Base-by-base conservation (phyloP, 1,140 invertebrate species). In the Penaeus chinensis region DNA sequence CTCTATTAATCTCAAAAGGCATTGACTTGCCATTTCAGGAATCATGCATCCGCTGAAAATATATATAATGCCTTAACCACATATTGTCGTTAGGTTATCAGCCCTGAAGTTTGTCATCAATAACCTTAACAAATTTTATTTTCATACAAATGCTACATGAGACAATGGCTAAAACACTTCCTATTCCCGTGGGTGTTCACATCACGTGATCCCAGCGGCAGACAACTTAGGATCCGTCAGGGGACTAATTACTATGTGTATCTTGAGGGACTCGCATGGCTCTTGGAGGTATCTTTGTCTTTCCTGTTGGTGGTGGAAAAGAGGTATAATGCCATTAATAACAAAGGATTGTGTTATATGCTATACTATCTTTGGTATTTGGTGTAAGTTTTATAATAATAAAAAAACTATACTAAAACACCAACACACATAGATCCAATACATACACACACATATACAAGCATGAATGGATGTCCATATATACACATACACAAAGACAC, bases 231-330 rank as follows among this genome's bases (percentile, higher is more conserved):
- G 89, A 24, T 89, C 89, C 27, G 87, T 86, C 3, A 90, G 88
- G 37, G 89, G 89, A 71, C 89, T 89, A 66, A 90, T 90, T 37
- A 90, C 89, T 37, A 90, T 88, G 54, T 90, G 89, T 37, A 90
- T 81, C 83, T 90, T 90, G 66, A 90, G 85, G 19, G 89, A 89
- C 47, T 88, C 87, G 37, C 87, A 90, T 1, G 89, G 89, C n/a
- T 86, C 85, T 61, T 84, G 85, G 0, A 90, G 82, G 71, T 90
- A 90, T 77, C 88, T 83, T 32, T 85, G 84, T 32, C 84, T 82
- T 84, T 86, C 87, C 89, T 90, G 87, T 32, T 61, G 77, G 32
- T 37, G 37, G 69, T 74, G 10, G 24, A 74, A 27, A 16, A 16
- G 18, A 1, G 69, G 11, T 16, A 74, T 27, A 37, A 37, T 13